phyloP scores from a whole-genome alignment of 2,888 invertebrate genomes.

The Muschampia plurimacula region DNA sequence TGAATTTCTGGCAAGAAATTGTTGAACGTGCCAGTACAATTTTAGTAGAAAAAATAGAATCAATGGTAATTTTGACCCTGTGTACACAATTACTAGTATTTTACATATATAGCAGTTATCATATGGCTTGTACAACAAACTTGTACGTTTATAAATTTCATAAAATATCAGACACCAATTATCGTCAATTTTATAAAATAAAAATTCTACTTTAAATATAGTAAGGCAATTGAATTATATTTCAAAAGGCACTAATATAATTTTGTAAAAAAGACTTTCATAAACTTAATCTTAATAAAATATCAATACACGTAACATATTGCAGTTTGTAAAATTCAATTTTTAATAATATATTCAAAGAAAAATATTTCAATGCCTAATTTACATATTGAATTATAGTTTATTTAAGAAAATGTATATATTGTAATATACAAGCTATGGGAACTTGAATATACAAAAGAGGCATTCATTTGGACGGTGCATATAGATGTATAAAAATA shows the following conservation, averaged over 20 bases:
- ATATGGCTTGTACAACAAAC: neutral
- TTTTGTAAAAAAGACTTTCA: slow-evolving; percentile 1
- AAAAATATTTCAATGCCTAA: neutral
- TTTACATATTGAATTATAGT: neutral
- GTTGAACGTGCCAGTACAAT: neutral
- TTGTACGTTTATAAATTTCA: slow-evolving; percentile 7
- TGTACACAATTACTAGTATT: neutral
- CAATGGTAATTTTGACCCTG: slow-evolving; percentile 4
- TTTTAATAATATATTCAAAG: slow-evolving; percentile 2
- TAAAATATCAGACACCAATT: slow-evolving; percentile 12
- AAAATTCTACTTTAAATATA: slow-evolving; percentile 1
- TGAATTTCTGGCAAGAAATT: too few relatives aligned
- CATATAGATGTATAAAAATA: slow-evolving; percentile 21
- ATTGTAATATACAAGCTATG: neutral
- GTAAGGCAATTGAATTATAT: slow-evolving; percentile 14
- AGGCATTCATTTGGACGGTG: slow-evolving; percentile 34
- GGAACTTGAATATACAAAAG: slow-evolving; percentile 13
- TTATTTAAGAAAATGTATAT: neutral
- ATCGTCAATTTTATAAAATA: slow-evolving; percentile 9
- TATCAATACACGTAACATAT: neutral
- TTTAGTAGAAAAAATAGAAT: slow-evolving; percentile 13
- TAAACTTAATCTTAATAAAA: slow-evolving; percentile 5
- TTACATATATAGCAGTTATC: neutral
- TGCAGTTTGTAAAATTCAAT: neutral
- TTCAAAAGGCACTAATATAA: slow-evolving; percentile 26